Evolutionary conservation across 2,888 invertebrate genomes (phyloP).

Genomic region (Dichetophora obliterata): DNA sequence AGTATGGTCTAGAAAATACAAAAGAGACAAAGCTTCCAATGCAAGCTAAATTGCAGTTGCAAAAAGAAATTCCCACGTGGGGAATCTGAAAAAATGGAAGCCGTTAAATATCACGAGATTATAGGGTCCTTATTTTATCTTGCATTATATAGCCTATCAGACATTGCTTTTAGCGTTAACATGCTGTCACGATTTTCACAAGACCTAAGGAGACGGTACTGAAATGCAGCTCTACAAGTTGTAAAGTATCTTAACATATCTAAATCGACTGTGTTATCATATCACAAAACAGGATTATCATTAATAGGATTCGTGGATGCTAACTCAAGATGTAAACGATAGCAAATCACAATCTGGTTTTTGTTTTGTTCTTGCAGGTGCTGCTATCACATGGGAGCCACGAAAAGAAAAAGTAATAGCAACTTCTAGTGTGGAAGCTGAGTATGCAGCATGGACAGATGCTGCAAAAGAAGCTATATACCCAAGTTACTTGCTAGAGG

Average conservation of each 20-base stretch:
- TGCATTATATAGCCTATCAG: not conserved
- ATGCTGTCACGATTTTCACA: constrained; percentile 2
- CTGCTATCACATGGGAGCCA: constrained; percentile 30
- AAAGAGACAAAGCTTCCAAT: not conserved
- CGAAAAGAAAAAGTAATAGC: constrained; percentile 40
- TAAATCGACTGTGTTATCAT: not conserved
- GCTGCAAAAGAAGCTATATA: constrained; percentile 41
- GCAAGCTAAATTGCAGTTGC: not conserved
- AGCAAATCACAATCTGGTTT: constrained; percentile 37
- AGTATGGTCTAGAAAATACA: constrained; percentile 1
- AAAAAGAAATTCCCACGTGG: not conserved
- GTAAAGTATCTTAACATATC: not conserved
- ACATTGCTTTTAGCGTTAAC: not conserved
- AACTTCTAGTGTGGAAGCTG: constrained; percentile 44
- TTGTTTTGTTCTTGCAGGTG: constrained; percentile 40
- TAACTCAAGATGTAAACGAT: constrained; percentile 44
- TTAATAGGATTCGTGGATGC: constrained; percentile 36
- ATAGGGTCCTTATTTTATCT: not conserved
- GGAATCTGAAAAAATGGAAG: not conserved
- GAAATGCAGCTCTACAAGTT: not conserved
- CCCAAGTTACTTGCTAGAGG: constrained; percentile 30
- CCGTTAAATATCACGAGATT: not conserved
- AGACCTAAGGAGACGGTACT: not conserved
- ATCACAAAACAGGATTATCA: constrained; percentile 4
- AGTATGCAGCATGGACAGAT: constrained; percentile 38